Conservation (phyloP, 2,888 invertebrate species). For the Cremastobaeus sp. region DNA sequence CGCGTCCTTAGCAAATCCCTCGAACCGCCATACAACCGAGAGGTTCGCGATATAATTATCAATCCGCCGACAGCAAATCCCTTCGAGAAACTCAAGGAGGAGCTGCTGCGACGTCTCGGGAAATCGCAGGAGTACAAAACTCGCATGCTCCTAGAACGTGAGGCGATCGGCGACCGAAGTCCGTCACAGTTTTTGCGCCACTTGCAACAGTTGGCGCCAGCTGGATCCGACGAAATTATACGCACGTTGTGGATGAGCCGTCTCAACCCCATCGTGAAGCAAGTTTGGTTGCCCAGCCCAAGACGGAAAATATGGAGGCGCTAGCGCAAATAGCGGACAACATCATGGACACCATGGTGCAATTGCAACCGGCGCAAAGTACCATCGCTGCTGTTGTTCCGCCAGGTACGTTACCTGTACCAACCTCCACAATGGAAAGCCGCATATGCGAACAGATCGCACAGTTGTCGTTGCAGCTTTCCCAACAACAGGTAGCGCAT, state of each 20-base stretch:
- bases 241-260: not conserved
- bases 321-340: conserved; percentile 3
- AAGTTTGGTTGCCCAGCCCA: no score
- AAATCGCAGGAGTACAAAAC: conserved; percentile 7
- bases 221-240: not conserved
- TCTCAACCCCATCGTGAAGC: not conserved
- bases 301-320: no score
- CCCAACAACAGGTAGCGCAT: no score
- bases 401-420: no score
- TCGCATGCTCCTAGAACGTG: conserved; percentile 11
- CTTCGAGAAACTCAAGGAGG: not conserved
- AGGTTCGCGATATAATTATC: not conserved
- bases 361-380: not conserved
- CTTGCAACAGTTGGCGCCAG: not conserved
- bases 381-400: no score
- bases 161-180: conserved; percentile 21
- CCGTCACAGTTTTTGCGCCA: conserved; percentile 28
- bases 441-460: no score
- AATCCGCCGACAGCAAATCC: not conserved
- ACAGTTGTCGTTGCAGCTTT: no score
- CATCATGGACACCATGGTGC: not conserved
- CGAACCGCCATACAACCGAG: no score
- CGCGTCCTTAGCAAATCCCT: no score
- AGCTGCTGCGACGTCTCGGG: not conserved
- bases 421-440: no score